Percentiles rank a stretch among this genome's conserved stretches.
Conservation (phyloP, 2,113 vertebrate species). For the Gnathonemus longibarbis region DNA sequence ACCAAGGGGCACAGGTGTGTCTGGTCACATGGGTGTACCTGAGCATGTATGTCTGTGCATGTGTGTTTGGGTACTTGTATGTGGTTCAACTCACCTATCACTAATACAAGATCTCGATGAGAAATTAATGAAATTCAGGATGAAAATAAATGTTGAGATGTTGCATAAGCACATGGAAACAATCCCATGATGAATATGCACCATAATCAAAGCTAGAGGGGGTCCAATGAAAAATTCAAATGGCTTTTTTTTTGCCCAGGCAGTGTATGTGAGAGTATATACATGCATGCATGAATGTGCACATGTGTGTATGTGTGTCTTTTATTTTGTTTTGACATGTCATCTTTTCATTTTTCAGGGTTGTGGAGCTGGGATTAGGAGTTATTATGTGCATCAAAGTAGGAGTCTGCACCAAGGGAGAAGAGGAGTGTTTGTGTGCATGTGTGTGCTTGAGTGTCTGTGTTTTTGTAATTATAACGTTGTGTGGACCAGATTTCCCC, state of each 20-base stretch:
- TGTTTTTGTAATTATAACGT: neutral
- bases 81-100: no score
- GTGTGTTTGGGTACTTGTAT: neutral
- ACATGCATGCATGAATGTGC: neutral
- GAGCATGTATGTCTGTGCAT: neutral
- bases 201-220: no score
- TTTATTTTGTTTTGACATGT: neutral
- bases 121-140: no score
- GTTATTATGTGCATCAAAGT: neutral
- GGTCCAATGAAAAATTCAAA: no score
- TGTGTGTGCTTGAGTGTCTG: no score
- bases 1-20: constrained; percentile 40
- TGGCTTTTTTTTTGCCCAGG: no score
- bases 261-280: neutral
- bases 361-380: neutral
- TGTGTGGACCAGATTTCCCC: neutral
- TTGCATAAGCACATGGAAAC: no score
- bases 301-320: neutral
- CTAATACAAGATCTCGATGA: no score
- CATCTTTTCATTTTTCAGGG: neutral
- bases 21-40: neutral
- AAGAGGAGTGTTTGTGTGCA: neutral
- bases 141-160: no score
- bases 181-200: no score
- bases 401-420: neutral